Percentiles rank a stretch among this genome's conserved stretches.
phyloP scores from a whole-genome alignment of 2,797 vertebrate species.

The Pogonophryne albipinna region DNA sequence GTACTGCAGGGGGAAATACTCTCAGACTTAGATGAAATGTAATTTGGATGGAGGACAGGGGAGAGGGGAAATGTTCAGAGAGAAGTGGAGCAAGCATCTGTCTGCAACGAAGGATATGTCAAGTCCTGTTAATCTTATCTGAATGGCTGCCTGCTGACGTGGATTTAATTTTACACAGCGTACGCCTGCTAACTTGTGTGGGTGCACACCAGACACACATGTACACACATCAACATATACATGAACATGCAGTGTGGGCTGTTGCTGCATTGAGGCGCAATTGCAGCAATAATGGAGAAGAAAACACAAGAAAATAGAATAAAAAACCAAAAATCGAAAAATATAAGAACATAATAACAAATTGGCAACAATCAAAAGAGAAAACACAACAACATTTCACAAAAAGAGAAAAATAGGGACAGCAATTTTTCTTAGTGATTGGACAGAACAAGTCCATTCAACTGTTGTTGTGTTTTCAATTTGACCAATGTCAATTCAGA shows the following conservation, averaged over 20 bases:
- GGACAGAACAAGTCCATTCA: not conserved
- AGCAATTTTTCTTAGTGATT: not conserved
- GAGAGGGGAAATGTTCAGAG: conserved; percentile 58
- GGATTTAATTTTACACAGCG: conserved; percentile 77
- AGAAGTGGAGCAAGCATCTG: conserved; percentile 80
- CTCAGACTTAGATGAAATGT: conserved; percentile 57
- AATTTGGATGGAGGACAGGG: conserved; percentile 58
- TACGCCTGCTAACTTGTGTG: conserved; percentile 52
- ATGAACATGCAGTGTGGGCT: conserved; percentile 1
- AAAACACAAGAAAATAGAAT: not conserved
- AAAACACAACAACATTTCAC: not conserved
- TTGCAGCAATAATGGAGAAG: not conserved
- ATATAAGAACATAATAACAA: not conserved
- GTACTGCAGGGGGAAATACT: conserved; percentile 32
- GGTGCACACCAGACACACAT: conserved; percentile 37
- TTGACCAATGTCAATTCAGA: not conserved
- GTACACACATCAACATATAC: conserved; percentile 25
- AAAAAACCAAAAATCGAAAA: not conserved
- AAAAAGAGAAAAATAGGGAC: not conserved
- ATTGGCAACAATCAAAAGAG: not conserved
- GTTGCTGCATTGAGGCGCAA: not conserved
- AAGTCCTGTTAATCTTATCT: conserved; percentile 82
- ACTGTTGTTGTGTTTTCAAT: not conserved
- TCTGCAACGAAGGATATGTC: conserved; percentile 77
- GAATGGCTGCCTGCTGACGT: conserved; percentile 77